Evolutionary conservation across 2,797 vertebrate genomes (phyloP), one percentile per base, ranked within the genome.

Genomic region (Dallia pectoralis): DNA sequence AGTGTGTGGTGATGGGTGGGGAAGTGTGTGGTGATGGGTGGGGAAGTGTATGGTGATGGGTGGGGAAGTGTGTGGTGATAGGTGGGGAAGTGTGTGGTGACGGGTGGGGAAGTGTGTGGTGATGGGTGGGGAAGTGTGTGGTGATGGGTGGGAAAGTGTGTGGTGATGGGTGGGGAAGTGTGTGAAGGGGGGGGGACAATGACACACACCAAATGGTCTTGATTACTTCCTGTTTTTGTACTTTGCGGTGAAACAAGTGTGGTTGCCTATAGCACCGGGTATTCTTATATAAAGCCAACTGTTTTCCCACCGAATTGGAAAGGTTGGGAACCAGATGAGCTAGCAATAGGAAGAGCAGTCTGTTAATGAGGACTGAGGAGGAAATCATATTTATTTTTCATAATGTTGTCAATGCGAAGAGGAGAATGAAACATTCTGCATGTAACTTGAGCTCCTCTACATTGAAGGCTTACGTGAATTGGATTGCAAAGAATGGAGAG

Each of bases 381-480:
- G 69, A 67, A 69, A 74, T 27, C 61, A 48, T 74, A 63, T 73
- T 67, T 3, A 11, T 62, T 11, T 73, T 0, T 73, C 32, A 2
- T 67, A 15, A 33, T 53, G 4, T 32, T 74, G 66, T 71, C 36
- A 56, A 3, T 61, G 22, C 67, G 65, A 14, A 71, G 16, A 74
- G n/a, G 64, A 47, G 70, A 56, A 40, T 19, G 19, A 3, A 48
- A 53, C 77, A 25, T 79, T 63, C 49, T 67, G 49, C 62, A 62
- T 74, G 81, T 88, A 87, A 90, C 67, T 6, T 80, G 81, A 81
- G 74, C 48, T 69, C 82, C 82, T 48, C 87, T 84, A 16, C 75
- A 78, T 79, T 78, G 11, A 87, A 99, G 98, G 98, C 97, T 0
- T 99, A 99, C 77, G 91, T 93, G 83, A 98, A 96, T 85, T 99